Evolutionary conservation across 2,888 invertebrate species (phyloP).

Genomic region (Lepidocyrtoides sp.): DNA sequence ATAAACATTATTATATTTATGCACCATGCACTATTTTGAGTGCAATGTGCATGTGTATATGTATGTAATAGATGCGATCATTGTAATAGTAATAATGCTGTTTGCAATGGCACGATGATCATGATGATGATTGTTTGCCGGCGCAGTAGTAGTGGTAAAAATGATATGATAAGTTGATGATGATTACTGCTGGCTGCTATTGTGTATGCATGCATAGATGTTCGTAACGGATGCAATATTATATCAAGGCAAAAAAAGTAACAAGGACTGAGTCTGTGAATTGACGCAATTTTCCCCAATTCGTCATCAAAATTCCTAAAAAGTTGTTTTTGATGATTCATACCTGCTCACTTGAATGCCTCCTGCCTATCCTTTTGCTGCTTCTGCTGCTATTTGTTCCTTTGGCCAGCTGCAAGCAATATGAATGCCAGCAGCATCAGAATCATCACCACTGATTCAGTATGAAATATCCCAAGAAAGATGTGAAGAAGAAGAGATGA

Average conservation of each 20-base stretch:
- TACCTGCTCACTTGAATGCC: conserved; percentile 77
- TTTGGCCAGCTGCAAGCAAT: conserved; percentile 77
- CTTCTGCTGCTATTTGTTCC: conserved; percentile 26
- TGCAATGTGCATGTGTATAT: not conserved
- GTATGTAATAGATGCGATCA: not conserved
- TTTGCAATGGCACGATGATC: conserved; percentile 35
- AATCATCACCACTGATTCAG: conserved; percentile 21
- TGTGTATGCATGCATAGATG: conserved; percentile 35
- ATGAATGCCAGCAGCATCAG: conserved; percentile 50
- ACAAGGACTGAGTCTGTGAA: conserved; percentile 71
- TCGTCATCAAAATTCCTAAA: conserved; percentile 84
- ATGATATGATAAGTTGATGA: conserved; percentile 17
- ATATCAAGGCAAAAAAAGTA: conserved; percentile 66
- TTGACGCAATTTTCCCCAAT: conserved; percentile 84
- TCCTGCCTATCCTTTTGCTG: conserved; percentile 51
- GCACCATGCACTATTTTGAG: not conserved
- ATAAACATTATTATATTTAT: not conserved
- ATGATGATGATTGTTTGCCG: conserved; percentile 58
- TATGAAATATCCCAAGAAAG: conserved; percentile 61
- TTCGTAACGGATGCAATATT: conserved; percentile 75
- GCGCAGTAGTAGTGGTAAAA: conserved; percentile 26
- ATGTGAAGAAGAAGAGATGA: conserved; percentile 57
- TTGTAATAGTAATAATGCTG: conserved; percentile 42
- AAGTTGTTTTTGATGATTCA: conserved; percentile 83
- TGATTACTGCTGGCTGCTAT: not conserved